These are phyloP conservation scores for Podocnemis expansa DNA, from an alignment of 2,113 vertebrate genomes.

Conservation along the genomic window DNA sequence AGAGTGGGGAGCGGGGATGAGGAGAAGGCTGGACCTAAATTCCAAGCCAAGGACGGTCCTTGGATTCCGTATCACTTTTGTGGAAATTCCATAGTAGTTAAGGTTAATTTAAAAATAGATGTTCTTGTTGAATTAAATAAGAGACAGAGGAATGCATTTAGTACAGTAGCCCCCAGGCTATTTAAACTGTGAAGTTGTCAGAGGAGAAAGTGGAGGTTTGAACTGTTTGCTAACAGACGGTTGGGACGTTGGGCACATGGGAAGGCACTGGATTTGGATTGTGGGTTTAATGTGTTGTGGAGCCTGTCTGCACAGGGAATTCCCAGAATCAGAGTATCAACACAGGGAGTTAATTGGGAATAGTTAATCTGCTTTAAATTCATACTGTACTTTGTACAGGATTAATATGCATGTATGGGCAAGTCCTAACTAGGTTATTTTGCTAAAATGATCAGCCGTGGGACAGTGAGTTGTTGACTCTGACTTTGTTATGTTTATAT, in stretches of 20 bases:
- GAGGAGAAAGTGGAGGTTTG: background rate
- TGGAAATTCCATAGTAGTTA: background rate
- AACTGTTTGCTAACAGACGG: accelerated
- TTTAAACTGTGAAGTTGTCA: background rate
- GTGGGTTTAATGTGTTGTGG: background rate
- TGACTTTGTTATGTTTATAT: background rate
- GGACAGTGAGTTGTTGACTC: background rate
- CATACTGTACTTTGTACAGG: background rate
- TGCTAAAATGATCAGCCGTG: background rate
- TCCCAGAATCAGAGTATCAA: background rate
- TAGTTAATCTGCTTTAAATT: background rate
- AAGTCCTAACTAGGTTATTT: background rate
- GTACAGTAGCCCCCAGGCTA: accelerated
- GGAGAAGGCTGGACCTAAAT: accelerated
- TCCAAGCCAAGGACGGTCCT: background rate
- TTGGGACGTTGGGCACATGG: background rate
- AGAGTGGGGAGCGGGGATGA: background rate
- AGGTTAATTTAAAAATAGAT: background rate
- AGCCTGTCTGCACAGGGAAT: background rate
- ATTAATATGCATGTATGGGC: background rate
- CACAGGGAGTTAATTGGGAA: background rate
- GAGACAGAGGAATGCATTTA: background rate
- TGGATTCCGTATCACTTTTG: background rate
- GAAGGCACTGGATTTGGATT: background rate
- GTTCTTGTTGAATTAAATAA: background rate